Evolutionary conservation across 2,113 vertebrate genomes (phyloP).

Genomic region (Todiramphus chloris): DNA sequence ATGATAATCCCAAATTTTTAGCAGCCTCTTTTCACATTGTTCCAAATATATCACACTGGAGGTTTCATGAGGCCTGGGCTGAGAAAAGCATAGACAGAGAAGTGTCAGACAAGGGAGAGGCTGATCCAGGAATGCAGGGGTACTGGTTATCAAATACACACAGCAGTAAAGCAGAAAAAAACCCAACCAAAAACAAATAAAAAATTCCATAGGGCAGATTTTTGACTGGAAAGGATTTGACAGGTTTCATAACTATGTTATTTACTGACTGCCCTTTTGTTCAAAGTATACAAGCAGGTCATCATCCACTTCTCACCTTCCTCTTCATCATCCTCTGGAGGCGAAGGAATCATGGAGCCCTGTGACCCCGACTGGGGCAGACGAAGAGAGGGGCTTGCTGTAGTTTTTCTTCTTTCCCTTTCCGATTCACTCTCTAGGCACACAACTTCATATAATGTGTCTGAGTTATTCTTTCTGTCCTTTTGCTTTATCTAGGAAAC

Average conservation of each 20-base stretch:
- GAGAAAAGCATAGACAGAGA: neutral
- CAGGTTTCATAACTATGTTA: neutral
- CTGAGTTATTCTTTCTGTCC: slow-evolving; percentile 91
- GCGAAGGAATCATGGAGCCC: slow-evolving; percentile 88
- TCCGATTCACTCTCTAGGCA: slow-evolving; percentile 95
- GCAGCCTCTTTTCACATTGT: slow-evolving; percentile 1
- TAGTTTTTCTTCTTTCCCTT: slow-evolving; percentile 92
- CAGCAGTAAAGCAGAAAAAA: neutral
- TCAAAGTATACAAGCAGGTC: neutral
- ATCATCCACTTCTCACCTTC: slow-evolving; percentile 81
- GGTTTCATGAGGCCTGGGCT: neutral
- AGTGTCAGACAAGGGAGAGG: neutral
- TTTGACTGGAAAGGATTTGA: neutral
- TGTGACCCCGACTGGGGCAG: slow-evolving; percentile 81
- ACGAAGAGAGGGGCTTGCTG: slow-evolving; percentile 87
- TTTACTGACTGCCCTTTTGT: neutral
- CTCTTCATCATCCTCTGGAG: slow-evolving; percentile 96
- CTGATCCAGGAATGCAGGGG: neutral
- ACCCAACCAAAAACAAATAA: too few species aligned
- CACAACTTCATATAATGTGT: slow-evolving; percentile 93
- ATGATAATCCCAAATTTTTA: neutral
- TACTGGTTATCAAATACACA: neutral
- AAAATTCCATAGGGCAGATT: neutral
- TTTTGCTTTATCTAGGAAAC: slow-evolving; percentile 86
- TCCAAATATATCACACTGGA: neutral